These are phyloP conservation scores for Subacronicta megacephala DNA, from an alignment of 2,888 invertebrate species.

Conservation along the genomic window DNA sequence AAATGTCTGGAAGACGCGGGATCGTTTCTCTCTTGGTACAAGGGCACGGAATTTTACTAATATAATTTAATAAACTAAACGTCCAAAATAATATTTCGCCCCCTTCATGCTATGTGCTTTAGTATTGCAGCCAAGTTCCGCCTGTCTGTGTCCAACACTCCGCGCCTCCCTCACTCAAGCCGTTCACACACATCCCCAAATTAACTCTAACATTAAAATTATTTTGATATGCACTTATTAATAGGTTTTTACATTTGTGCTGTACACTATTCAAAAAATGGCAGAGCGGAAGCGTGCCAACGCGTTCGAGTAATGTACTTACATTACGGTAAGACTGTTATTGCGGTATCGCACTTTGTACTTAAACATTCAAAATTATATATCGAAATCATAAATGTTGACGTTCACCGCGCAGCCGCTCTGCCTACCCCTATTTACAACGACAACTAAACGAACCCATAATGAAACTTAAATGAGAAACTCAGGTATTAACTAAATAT, in stretches of 20 bases:
- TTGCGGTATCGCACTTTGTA: constrained; percentile 71
- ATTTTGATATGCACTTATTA: constrained; percentile 88
- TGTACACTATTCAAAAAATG: constrained; percentile 79
- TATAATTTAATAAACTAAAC: constrained; percentile 27
- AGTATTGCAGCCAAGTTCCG: constrained; percentile 56
- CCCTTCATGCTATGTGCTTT: constrained; percentile 28
- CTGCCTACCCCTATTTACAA: constrained; percentile 78
- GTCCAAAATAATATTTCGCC: constrained; percentile 26
- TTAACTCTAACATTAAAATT: constrained; percentile 85
- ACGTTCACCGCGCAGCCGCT: constrained; percentile 67
- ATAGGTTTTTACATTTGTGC: constrained; percentile 85
- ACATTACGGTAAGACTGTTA: constrained; percentile 62
- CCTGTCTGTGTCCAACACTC: constrained; percentile 51
- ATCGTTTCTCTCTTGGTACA: constrained; percentile 40
- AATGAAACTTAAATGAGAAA: constrained; percentile 72
- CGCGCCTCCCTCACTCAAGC: constrained; percentile 62
- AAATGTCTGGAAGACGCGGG: constrained; percentile 48
- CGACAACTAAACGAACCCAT: constrained; percentile 73
- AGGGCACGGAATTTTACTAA: constrained; percentile 48
- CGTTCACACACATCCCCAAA: constrained; percentile 73
- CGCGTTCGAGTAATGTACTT: constrained; percentile 63
- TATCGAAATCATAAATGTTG: constrained; percentile 61
- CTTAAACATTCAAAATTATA: constrained; percentile 67
- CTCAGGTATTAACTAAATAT: constrained; percentile 80
- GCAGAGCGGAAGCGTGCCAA: constrained; percentile 61